Conservation (phyloP, 2,797 vertebrate species). For the Lophotriccus pileatus region DNA sequence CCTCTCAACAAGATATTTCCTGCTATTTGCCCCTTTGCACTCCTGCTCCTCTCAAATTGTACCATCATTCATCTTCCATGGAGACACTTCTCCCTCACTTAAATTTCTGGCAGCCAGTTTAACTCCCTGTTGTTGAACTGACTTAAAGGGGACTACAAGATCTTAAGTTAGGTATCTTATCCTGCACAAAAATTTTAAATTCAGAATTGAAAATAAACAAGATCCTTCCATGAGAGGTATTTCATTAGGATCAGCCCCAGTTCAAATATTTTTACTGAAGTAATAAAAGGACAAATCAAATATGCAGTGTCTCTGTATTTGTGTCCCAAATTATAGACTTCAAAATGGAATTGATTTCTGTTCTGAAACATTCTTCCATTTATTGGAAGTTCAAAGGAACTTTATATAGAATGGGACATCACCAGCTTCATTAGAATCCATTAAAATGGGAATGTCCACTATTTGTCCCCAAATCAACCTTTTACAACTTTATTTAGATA, state of each 20-base stretch:
- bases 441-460: not conserved
- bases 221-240: not conserved
- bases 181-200: not conserved
- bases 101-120: conserved; percentile 29
- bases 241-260: not conserved
- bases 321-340: not conserved
- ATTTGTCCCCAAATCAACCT: not conserved
- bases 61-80: conserved; percentile 8
- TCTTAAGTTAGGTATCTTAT: not conserved
- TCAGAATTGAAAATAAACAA: not conserved
- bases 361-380: not conserved
- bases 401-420: not conserved
- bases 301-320: not conserved
- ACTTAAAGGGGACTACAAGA: not conserved
- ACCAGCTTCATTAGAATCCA: not conserved
- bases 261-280: not conserved
- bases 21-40: not conserved
- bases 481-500: conserved; percentile 12
- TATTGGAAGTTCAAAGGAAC: not conserved
- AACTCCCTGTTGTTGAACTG: not conserved
- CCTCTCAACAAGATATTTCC: conserved; percentile 5
- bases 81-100: not conserved
- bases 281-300: not conserved
- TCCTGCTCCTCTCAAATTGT: not conserved
- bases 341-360: not conserved